A percentile compares a stretch with the other conserved stretches of the same genome.
These are phyloP conservation scores for Semotilus atromaculatus DNA, from an alignment of 2,797 vertebrate species.

Conservation along the genomic window DNA sequence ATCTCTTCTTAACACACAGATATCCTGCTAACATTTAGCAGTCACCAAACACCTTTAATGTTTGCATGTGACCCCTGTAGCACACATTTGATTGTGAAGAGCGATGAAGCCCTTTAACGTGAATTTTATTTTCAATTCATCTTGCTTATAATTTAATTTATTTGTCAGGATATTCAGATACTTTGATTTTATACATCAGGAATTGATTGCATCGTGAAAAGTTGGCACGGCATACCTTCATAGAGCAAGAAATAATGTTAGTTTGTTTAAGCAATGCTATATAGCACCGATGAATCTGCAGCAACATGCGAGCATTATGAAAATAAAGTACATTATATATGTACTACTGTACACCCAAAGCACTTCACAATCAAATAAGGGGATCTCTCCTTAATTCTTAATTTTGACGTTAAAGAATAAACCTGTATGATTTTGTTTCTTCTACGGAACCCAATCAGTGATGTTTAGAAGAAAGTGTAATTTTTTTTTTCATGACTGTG, in stretches of 20 bases:
- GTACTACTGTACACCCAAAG: too few relatives aligned
- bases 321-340: not conserved
- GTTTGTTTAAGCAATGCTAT: not conserved
- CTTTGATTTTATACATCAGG: not conserved
- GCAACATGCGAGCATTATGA: not conserved
- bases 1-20: slow-evolving; percentile 30
- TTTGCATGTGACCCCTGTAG: not conserved
- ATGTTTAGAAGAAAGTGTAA: not conserved
- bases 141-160: not conserved
- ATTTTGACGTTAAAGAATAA: too few relatives aligned
- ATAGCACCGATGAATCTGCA: not conserved
- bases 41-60: slow-evolving; percentile 12
- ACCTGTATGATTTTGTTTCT: not conserved
- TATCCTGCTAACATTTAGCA: slow-evolving; percentile 10
- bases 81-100: not conserved
- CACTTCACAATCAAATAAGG: too few relatives aligned
- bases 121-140: not conserved
- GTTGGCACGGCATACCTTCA: not conserved
- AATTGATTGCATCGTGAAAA: not conserved
- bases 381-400: too few relatives aligned
- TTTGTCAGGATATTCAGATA: not conserved
- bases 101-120: not conserved
- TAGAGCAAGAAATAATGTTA: not conserved
- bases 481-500: not conserved
- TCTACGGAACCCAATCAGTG: not conserved